A percentile compares a stretch with the other conserved stretches of the same genome.
Conservation (phyloP, 2,797 vertebrate species). For the Helicolenus hilgendorfi region DNA sequence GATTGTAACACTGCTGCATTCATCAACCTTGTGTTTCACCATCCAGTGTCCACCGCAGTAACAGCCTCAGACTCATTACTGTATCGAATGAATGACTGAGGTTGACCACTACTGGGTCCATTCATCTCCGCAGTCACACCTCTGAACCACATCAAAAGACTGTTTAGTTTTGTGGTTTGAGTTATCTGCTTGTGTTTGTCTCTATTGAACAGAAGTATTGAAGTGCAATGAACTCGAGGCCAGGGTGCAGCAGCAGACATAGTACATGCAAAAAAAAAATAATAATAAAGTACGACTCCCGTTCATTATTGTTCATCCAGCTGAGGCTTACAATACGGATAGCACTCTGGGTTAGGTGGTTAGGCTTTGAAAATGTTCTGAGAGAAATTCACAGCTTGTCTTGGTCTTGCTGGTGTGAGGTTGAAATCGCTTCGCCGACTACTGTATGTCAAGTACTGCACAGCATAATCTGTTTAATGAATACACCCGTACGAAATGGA, state of each 20-base stretch:
- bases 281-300: neutral
- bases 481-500: neutral
- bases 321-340: slow-evolving; percentile 23
- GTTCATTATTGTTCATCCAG: slow-evolving; percentile 52
- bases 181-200: slow-evolving; percentile 31
- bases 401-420: slow-evolving; percentile 15
- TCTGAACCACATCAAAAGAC: slow-evolving; percentile 42
- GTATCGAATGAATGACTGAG: slow-evolving; percentile 25
- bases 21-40: slow-evolving; percentile 15
- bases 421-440: slow-evolving; percentile 10
- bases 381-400: slow-evolving; percentile 34
- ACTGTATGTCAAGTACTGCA: slow-evolving; percentile 1
- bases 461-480: slow-evolving; percentile 31
- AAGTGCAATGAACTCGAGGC: slow-evolving; percentile 44
- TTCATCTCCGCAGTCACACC: slow-evolving; percentile 36
- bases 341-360: slow-evolving; percentile 6
- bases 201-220: slow-evolving; percentile 28
- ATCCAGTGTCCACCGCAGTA: slow-evolving; percentile 4
- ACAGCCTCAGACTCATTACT: slow-evolving; percentile 48
- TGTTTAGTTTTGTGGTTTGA: slow-evolving; percentile 15
- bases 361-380: slow-evolving; percentile 52
- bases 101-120: slow-evolving; percentile 30
- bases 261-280: neutral
- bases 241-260: neutral
- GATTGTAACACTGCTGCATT: slow-evolving; percentile 4